Conservation (phyloP, 1,140 invertebrate species). For the Drosophila bocqueti region DNA sequence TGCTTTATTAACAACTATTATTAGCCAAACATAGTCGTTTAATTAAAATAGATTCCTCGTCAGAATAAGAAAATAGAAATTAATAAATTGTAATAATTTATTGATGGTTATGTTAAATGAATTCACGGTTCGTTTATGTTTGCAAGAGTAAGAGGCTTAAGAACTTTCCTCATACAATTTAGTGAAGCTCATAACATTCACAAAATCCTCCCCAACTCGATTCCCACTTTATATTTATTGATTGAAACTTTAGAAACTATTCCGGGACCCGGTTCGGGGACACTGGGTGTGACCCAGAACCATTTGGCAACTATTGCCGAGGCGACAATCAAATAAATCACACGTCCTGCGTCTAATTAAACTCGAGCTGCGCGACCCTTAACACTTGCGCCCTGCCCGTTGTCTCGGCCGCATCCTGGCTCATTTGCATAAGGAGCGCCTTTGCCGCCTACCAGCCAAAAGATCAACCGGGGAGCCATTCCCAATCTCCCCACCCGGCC, state of each 20-base stretch:
- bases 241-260: slow-evolving; percentile 51
- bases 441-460: slow-evolving; percentile 67
- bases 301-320: slow-evolving; percentile 32
- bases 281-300: slow-evolving; percentile 24
- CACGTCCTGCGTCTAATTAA: slow-evolving; percentile 75
- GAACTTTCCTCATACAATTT: slow-evolving; percentile 18
- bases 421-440: slow-evolving; percentile 74
- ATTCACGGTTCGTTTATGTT: neutral
- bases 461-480: slow-evolving; percentile 79
- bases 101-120: neutral
- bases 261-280: neutral
- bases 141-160: neutral
- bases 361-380: slow-evolving; percentile 78
- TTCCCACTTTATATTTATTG: slow-evolving; percentile 48
- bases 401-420: slow-evolving; percentile 38
- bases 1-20: neutral
- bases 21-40: neutral
- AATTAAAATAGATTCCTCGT: neutral
- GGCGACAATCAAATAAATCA: slow-evolving; percentile 77
- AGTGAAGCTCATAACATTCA: slow-evolving; percentile 15
- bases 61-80: neutral
- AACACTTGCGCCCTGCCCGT: slow-evolving; percentile 68
- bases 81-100: neutral
- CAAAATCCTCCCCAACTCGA: slow-evolving; percentile 4
- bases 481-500: slow-evolving; percentile 16